phyloP scores from a whole-genome alignment of 1,140 invertebrate genomes.

The Stegodyphus dumicola region DNA sequence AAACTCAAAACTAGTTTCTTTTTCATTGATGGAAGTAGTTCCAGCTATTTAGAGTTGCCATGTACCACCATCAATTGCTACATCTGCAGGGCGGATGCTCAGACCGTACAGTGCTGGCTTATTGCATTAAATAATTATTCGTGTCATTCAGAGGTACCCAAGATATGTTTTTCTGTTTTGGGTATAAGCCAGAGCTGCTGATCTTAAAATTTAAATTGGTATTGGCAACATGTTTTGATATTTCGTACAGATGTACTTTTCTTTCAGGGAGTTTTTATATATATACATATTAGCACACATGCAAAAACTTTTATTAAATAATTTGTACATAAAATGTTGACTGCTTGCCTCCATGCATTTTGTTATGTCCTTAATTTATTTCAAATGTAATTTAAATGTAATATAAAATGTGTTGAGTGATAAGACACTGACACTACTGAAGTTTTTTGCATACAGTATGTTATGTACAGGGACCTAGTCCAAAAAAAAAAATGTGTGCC shows the following conservation, averaged over 20 bases:
- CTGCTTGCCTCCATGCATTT: conserved; percentile 53
- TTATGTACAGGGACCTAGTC: conserved; percentile 61
- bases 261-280: conserved; percentile 58
- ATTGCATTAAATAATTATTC: not conserved
- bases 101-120: not conserved
- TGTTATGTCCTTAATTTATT: conserved; percentile 58
- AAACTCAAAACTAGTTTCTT: not conserved
- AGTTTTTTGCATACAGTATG: conserved; percentile 44
- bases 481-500: conserved; percentile 54
- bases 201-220: not conserved
- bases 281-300: conserved; percentile 46
- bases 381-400: conserved; percentile 44
- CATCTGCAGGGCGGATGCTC: conserved; percentile 48
- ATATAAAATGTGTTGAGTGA: conserved; percentile 49
- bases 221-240: conserved; percentile 40
- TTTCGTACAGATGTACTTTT: conserved; percentile 47
- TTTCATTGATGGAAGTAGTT: not conserved
- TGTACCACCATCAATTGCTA: not conserved
- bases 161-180: not conserved
- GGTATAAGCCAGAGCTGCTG: not conserved
- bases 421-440: conserved; percentile 35
- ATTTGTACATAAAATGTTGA: conserved; percentile 61
- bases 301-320: conserved; percentile 42
- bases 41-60: not conserved
- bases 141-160: not conserved